Conservation (phyloP, 1,140 invertebrate genomes). For the Dendrolimus punctatus region DNA sequence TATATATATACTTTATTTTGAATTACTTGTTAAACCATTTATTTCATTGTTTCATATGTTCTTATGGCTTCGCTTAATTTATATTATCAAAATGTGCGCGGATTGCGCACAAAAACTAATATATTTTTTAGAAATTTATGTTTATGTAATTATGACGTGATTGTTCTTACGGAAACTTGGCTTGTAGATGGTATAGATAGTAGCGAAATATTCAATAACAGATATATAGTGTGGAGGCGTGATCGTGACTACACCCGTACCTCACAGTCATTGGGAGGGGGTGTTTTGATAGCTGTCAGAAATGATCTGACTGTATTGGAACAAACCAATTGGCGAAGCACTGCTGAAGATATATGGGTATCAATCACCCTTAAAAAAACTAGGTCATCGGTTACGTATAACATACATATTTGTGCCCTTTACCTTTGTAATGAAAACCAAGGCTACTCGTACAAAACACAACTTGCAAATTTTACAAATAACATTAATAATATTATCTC, state of each 20-base stretch:
- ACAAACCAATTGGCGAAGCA: constrained; percentile 2
- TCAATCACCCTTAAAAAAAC: constrained; percentile 1
- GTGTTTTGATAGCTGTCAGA: constrained; percentile 3
- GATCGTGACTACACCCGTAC: constrained; percentile 11
- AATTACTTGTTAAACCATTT: too few species aligned
- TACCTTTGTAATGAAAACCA: constrained; percentile 5
- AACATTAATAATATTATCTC: constrained; percentile 1
- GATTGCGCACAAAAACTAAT: constrained; percentile 20
- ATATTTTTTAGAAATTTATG: constrained; percentile 13
- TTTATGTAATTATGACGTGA: constrained; percentile 12
- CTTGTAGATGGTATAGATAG: constrained; percentile 10
- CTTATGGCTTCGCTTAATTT: too few species aligned
- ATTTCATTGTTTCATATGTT: too few species aligned
- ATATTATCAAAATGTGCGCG: too few species aligned
- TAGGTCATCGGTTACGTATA: constrained; percentile 3
- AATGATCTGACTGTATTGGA: constrained; percentile 5
- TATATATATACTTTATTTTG: too few species aligned
- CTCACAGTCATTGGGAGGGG: constrained; percentile 13
- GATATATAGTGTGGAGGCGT: constrained; percentile 20
- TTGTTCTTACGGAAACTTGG: constrained; percentile 21
- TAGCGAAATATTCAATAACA: constrained; percentile 15
- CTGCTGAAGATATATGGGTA: constrained; percentile 5
- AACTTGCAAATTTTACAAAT: constrained; percentile 2
- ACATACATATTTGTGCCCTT: too few species aligned
- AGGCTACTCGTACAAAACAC: constrained; percentile 2